A percentile compares a stretch with the other conserved stretches of the same genome.
These are phyloP conservation scores for Chionomys nivalis DNA, from an alignment of 2,113 vertebrate species.

Conservation along the genomic window DNA sequence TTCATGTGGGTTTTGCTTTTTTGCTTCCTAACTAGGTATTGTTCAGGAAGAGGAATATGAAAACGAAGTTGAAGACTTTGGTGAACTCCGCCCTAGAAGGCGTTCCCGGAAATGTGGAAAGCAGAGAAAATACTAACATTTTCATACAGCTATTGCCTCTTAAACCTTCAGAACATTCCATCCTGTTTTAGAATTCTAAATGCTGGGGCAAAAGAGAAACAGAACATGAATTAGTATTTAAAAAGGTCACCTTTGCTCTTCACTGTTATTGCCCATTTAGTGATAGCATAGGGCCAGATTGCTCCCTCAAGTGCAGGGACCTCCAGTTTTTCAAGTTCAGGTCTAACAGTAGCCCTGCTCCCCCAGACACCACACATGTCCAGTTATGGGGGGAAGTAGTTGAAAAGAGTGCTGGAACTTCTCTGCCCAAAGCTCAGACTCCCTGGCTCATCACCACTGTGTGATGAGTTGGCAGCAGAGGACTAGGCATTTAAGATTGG, in stretches of 20 bases:
- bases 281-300: not conserved
- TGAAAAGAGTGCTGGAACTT: not conserved
- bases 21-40: constrained; percentile 75
- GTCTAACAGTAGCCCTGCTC: not conserved
- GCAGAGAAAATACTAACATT: constrained; percentile 65
- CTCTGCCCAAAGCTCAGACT: not conserved
- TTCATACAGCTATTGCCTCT: not conserved
- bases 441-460: not conserved
- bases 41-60: constrained; percentile 85
- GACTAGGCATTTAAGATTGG: not conserved
- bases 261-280: not conserved
- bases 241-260: constrained; percentile 36
- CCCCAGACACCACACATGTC: not conserved
- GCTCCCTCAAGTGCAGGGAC: not conserved
- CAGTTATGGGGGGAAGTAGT: not conserved
- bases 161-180: constrained; percentile 33
- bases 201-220: constrained; percentile 18
- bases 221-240: not conserved
- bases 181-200: not conserved
- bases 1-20: not conserved
- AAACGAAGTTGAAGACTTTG: constrained; percentile 84
- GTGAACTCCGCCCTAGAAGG: constrained; percentile 83
- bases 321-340: not conserved
- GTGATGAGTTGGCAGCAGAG: not conserved
- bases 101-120: constrained; percentile 77